Percentiles rank a stretch among this genome's conserved stretches.
Conservation (phyloP, 2,113 vertebrate species). For the Onychorhynchus coronatus region DNA sequence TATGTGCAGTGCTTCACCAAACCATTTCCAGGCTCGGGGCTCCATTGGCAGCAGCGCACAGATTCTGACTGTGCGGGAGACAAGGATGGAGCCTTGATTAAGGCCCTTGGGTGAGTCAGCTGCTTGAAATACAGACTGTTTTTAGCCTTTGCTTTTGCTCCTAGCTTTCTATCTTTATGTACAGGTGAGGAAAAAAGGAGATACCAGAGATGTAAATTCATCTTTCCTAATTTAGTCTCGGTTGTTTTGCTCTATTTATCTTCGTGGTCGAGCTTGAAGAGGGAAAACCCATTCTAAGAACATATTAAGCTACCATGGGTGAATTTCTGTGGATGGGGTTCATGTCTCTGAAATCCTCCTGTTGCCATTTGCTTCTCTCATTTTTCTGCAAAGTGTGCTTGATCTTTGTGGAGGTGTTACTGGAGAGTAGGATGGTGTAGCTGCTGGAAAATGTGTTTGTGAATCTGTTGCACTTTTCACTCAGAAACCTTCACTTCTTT, state of each 20-base stretch:
- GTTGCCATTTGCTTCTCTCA: background rate
- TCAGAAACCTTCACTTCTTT: background rate
- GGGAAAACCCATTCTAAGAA: background rate
- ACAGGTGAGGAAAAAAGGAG: background rate
- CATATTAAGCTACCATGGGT: background rate
- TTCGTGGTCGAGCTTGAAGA: background rate
- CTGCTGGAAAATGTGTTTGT: background rate
- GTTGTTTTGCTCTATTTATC: background rate
- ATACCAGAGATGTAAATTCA: background rate
- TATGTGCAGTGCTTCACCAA: background rate
- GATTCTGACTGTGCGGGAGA: background rate
- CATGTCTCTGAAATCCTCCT: background rate
- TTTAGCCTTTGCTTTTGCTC: background rate
- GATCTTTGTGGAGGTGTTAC: background rate
- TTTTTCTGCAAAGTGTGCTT: background rate
- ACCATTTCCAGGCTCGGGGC: background rate
- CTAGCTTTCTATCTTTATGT: background rate
- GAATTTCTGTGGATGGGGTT: background rate
- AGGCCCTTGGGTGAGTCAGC: background rate
- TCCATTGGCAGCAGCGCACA: fast-evolving
- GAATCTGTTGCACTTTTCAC: background rate
- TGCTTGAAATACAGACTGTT: background rate
- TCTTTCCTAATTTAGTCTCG: background rate
- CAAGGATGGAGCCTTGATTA: background rate
- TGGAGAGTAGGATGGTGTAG: background rate